These are phyloP conservation scores for Ctenicera cuprea DNA, from an alignment of 2,888 invertebrate genomes.

Conservation along the genomic window DNA sequence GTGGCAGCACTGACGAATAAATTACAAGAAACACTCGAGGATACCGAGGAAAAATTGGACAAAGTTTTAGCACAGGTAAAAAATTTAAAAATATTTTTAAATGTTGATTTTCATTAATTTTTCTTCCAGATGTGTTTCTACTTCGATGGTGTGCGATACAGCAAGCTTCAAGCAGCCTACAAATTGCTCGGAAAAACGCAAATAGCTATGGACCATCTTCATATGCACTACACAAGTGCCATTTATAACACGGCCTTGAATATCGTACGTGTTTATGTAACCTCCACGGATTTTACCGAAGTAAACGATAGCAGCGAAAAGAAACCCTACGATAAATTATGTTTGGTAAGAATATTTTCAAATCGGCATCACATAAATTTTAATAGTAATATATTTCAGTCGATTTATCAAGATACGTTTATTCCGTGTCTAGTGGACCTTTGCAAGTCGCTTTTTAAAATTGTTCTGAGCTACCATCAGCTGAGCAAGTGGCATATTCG, in stretches of 20 bases:
- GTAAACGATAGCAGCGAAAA: constrained; percentile 75
- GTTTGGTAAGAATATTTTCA: constrained; percentile 73
- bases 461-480: constrained; percentile 87
- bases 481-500: constrained; percentile 85
- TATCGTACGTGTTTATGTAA: constrained; percentile 74
- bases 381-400: constrained; percentile 64
- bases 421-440: constrained; percentile 88
- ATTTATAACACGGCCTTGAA: constrained; percentile 87
- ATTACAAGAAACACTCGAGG: constrained; percentile 91
- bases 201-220: constrained; percentile 90
- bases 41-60: constrained; percentile 94
- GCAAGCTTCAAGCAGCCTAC: constrained; percentile 91
- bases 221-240: constrained; percentile 95
- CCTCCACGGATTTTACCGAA: constrained; percentile 66
- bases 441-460: constrained; percentile 89
- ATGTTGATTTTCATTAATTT: background rate
- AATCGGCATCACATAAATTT: constrained; percentile 11
- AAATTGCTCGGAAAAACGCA: constrained; percentile 92
- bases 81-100: background rate
- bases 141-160: constrained; percentile 87
- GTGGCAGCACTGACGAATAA: constrained; percentile 91
- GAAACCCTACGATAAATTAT: constrained; percentile 88
- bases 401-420: constrained; percentile 77
- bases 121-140: constrained; percentile 76
- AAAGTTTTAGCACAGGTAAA: constrained; percentile 85